These are phyloP conservation scores for Melinaea marsaeus DNA, from an alignment of 2,888 invertebrate genomes.

Conservation along the genomic window DNA sequence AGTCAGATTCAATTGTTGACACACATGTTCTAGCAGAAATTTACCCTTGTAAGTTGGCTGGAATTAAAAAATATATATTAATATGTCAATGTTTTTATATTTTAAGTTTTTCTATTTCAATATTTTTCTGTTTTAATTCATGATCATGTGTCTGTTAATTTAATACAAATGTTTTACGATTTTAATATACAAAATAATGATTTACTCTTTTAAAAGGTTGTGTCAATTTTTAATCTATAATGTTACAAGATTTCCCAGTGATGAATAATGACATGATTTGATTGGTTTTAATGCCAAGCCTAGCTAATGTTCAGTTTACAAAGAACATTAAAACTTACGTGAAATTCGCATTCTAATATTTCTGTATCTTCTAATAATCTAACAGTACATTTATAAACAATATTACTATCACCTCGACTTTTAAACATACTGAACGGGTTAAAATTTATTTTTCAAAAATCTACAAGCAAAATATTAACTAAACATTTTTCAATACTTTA, in stretches of 20 bases:
- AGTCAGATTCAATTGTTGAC: constrained; percentile 91
- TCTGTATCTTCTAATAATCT: constrained; percentile 93
- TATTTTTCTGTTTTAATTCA: too few species aligned
- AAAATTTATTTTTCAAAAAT: neutral
- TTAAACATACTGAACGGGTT: constrained; percentile 68
- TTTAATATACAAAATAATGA: too few species aligned
- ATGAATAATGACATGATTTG: neutral
- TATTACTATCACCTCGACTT: constrained; percentile 87
- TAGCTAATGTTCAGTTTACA: neutral
- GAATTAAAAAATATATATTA: constrained; percentile 44
- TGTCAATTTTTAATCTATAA: too few species aligned
- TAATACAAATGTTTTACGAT: too few species aligned
- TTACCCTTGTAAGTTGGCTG: constrained; percentile 94
- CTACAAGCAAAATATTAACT: constrained; percentile 12
- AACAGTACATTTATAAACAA: constrained; percentile 91
- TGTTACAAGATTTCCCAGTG: neutral
- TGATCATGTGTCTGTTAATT: too few species aligned
- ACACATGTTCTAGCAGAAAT: constrained; percentile 92
- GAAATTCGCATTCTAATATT: constrained; percentile 95
- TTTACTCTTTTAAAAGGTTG: too few species aligned
- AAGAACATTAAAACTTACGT: constrained; percentile 59
- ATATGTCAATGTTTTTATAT: too few species aligned
- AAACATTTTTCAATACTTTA: constrained; percentile 14
- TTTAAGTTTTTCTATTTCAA: too few species aligned
- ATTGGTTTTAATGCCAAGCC: neutral